Evolutionary conservation across 2,113 vertebrate genomes (phyloP).

Genomic region (Paradisaea rubra): DNA sequence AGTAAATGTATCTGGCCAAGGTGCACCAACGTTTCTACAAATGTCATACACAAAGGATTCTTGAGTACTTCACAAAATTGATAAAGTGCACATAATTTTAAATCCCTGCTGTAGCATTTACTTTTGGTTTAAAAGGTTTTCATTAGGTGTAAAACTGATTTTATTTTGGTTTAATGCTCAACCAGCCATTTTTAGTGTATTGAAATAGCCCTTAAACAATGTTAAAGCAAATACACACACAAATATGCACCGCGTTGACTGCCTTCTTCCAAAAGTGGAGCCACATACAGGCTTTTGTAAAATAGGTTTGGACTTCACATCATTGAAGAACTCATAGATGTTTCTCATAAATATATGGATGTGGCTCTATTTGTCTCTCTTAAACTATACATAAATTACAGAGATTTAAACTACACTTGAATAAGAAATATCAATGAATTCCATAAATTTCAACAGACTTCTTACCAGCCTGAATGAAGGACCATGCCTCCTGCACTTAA

Average conservation of each 20-base stretch:
- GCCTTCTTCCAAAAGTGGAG: neutral
- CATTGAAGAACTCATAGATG: neutral
- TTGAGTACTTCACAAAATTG: neutral
- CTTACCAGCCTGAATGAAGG: neutral
- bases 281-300: neutral
- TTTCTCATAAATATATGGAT: neutral
- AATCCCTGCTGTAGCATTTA: neutral
- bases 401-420: neutral
- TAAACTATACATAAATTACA: neutral
- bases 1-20: neutral
- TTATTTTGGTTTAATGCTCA: neutral
- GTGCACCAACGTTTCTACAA: neutral
- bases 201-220: neutral
- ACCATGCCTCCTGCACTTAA: neutral
- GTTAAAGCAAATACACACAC: neutral
- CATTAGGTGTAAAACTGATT: neutral
- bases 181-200: neutral
- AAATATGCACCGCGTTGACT: accelerated
- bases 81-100: neutral
- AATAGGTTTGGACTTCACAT: neutral
- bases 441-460: neutral
- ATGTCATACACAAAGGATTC: neutral
- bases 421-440: neutral
- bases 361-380: neutral
- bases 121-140: neutral